These are phyloP conservation scores for Anthonomus grandis DNA, from an alignment of 1,140 invertebrate species.

Conservation along the genomic window DNA sequence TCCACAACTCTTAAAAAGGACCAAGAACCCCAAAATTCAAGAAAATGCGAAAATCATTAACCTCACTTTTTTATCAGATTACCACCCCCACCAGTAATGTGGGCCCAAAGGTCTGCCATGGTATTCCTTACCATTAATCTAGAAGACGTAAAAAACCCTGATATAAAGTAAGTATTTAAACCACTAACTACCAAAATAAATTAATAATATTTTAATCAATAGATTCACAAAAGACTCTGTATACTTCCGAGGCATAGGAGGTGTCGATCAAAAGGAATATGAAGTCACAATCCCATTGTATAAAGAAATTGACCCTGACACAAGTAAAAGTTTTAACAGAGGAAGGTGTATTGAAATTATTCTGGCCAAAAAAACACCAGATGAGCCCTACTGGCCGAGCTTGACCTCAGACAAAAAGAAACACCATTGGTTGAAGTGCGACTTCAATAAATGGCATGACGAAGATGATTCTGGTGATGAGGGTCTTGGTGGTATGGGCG, in stretches of 20 bases:
- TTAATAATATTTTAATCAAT: slow-evolving; percentile 16
- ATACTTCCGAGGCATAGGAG: slow-evolving; percentile 81
- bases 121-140: slow-evolving; percentile 85
- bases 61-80: slow-evolving; percentile 41
- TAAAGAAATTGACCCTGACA: slow-evolving; percentile 77
- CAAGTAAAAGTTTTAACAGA: slow-evolving; percentile 63
- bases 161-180: slow-evolving; percentile 59
- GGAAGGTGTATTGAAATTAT: slow-evolving; percentile 74
- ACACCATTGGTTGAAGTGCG: slow-evolving; percentile 94
- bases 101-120: slow-evolving; percentile 82
- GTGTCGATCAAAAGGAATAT: slow-evolving; percentile 80
- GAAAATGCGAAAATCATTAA: slow-evolving; percentile 20
- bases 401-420: slow-evolving; percentile 86
- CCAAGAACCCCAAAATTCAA: too few species aligned
- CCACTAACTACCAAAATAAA: too few species aligned
- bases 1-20: slow-evolving; percentile 1
- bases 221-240: slow-evolving; percentile 75
- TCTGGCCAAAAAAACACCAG: slow-evolving; percentile 61
- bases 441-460: slow-evolving; percentile 97
- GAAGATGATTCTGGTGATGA: slow-evolving; percentile 61
- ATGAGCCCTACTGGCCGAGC: slow-evolving; percentile 81
- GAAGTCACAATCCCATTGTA: slow-evolving; percentile 82
- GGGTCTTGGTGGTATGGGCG: slow-evolving; percentile 45
- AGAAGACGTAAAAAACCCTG: slow-evolving; percentile 84
- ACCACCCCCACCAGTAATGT: slow-evolving; percentile 76